Conservation (phyloP, 1,140 invertebrate species). For the Drosophila obscura region DNA sequence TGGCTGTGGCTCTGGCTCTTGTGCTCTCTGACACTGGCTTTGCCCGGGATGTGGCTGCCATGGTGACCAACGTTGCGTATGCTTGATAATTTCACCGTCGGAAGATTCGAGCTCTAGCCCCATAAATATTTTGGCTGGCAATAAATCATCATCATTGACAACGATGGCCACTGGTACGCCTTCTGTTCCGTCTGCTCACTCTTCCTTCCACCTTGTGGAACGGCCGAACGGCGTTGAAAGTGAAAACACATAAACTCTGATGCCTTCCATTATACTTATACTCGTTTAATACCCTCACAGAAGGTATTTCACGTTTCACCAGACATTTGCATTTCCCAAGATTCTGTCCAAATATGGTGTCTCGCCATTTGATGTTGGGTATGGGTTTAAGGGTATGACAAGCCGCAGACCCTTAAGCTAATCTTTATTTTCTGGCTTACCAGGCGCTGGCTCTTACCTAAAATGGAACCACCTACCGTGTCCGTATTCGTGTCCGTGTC, state of each 20-base stretch:
- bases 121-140: constrained; percentile 36
- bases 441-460: constrained; percentile 1
- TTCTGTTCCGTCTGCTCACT: neutral
- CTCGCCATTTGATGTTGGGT: too few relatives aligned
- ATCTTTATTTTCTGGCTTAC: constrained; percentile 9
- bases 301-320: too few relatives aligned
- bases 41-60: too few relatives aligned
- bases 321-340: too few relatives aligned
- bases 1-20: too few relatives aligned
- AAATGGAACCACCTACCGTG: neutral
- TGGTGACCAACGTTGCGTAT: constrained; percentile 33
- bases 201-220: neutral
- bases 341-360: too few relatives aligned
- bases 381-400: too few relatives aligned
- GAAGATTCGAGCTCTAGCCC: neutral
- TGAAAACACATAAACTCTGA: constrained; percentile 46
- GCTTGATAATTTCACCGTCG: constrained; percentile 7
- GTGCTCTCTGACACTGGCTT: too few relatives aligned
- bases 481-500: neutral
- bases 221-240: constrained; percentile 20
- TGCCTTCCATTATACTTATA: constrained; percentile 28
- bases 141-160: constrained; percentile 55
- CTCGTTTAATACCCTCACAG: too few relatives aligned
- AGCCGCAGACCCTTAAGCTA: too few relatives aligned
- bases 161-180: neutral